Percentiles rank a stretch among this genome's conserved stretches.
phyloP scores from a whole-genome alignment of 2,888 invertebrate species.

The Cheilosia variabilis region DNA sequence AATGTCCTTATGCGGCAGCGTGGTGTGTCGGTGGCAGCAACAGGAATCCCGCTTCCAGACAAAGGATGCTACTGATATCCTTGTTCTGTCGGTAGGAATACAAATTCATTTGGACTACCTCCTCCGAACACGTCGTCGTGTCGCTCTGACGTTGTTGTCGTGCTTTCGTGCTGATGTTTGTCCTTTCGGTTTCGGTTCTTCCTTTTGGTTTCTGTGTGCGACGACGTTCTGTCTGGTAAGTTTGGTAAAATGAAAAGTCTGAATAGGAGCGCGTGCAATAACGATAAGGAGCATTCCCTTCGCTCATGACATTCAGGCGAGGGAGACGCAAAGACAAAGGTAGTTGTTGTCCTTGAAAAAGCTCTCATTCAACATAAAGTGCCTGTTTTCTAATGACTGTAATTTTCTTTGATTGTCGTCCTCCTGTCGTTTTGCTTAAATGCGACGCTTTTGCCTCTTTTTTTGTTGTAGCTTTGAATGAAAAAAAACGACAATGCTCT shows the following conservation, averaged over 20 bases:
- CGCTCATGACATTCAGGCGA: constrained; percentile 33
- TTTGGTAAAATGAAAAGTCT: constrained; percentile 39
- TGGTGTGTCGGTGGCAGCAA: constrained; percentile 49
- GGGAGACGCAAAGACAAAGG: constrained; percentile 48
- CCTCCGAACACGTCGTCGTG: constrained; percentile 20
- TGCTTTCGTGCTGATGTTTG: constrained; percentile 47
- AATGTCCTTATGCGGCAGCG: constrained; percentile 57
- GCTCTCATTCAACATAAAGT: constrained; percentile 59
- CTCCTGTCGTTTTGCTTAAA: constrained; percentile 24
- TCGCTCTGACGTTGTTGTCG: constrained; percentile 29
- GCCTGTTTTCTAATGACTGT: constrained; percentile 62
- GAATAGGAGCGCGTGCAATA: constrained; percentile 10
- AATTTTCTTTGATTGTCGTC: constrained; percentile 70
- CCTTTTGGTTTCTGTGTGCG: constrained; percentile 17
- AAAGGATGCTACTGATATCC: constrained; percentile 71
- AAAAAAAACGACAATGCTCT: constrained; percentile 3
- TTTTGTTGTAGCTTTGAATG: not conserved
- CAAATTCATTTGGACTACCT: constrained; percentile 54
- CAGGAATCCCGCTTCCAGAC: constrained; percentile 61
- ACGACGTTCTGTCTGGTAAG: constrained; percentile 63
- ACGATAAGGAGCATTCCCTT: constrained; percentile 35
- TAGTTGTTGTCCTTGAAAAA: constrained; percentile 70
- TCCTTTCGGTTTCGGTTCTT: constrained; percentile 6
- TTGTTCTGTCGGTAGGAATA: constrained; percentile 61
- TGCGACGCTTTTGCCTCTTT: constrained; percentile 12